phyloP scores from a whole-genome alignment of 1,140 invertebrate species.

The Harpegnathos saltator region DNA sequence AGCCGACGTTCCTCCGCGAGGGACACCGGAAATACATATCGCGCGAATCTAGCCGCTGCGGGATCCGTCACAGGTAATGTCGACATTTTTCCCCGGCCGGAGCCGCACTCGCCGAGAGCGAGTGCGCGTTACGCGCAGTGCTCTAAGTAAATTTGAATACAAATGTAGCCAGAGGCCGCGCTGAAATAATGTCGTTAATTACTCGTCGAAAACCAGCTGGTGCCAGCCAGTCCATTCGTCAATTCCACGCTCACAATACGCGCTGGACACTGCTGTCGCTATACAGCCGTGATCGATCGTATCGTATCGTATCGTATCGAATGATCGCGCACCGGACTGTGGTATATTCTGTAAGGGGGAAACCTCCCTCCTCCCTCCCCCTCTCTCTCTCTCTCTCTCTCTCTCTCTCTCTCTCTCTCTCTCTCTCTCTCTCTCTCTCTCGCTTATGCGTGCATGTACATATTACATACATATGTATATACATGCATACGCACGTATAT shows the following conservation, averaged over 20 bases:
- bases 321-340: slow-evolving; percentile 34
- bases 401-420: no score
- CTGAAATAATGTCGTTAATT: slow-evolving; percentile 65
- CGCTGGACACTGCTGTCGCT: slow-evolving; percentile 30
- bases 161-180: slow-evolving; percentile 49
- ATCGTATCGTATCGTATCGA: slow-evolving; percentile 53
- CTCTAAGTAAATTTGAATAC: slow-evolving; percentile 62
- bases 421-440: no score
- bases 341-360: not conserved
- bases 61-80: slow-evolving; percentile 19
- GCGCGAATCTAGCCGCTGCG: not conserved
- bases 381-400: no score
- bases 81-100: slow-evolving; percentile 26
- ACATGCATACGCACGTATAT: not conserved
- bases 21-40: not conserved
- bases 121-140: not conserved
- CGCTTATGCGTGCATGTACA: no score
- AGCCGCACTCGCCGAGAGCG: not conserved
- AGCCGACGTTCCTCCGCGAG: not conserved
- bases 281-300: slow-evolving; percentile 23
- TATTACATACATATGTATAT: no score
- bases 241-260: slow-evolving; percentile 55
- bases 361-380: no score
- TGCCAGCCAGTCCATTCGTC: slow-evolving; percentile 50
- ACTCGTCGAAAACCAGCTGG: slow-evolving; percentile 61